Evolutionary conservation across 2,797 vertebrate genomes (phyloP).

Genomic region (Girardinus metallicus): DNA sequence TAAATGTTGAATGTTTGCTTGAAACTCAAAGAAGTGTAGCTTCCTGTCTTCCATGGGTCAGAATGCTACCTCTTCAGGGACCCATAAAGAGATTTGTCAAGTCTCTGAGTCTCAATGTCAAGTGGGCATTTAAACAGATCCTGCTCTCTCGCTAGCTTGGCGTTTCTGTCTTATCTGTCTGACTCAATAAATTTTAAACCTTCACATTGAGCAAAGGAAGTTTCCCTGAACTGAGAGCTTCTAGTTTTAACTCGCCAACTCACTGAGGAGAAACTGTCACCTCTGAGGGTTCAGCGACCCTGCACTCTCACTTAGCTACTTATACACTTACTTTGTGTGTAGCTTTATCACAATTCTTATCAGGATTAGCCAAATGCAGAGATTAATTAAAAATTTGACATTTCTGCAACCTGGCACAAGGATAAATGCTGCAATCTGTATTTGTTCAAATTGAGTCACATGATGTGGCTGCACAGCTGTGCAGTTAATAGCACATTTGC

Average conservation of each 20-base stretch:
- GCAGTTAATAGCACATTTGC: not conserved
- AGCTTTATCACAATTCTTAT: slow-evolving; percentile 54
- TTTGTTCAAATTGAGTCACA: slow-evolving; percentile 26
- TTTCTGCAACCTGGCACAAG: slow-evolving; percentile 39
- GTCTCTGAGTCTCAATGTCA: slow-evolving; percentile 63
- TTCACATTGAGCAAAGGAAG: slow-evolving; percentile 40
- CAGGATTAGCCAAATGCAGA: slow-evolving; percentile 57
- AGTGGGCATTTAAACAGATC: slow-evolving; percentile 62
- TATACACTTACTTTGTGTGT: slow-evolving; percentile 24
- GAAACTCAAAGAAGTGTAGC: slow-evolving; percentile 35
- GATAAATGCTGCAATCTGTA: slow-evolving; percentile 22
- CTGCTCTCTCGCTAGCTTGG: slow-evolving; percentile 52
- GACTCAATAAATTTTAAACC: slow-evolving; percentile 53
- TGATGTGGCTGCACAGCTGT: not conserved
- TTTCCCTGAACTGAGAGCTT: slow-evolving; percentile 46
- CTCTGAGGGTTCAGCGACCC: slow-evolving; percentile 55
- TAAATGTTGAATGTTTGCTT: slow-evolving; percentile 67
- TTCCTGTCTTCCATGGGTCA: slow-evolving; percentile 52
- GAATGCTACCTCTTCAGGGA: slow-evolving; percentile 61
- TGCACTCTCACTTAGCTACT: slow-evolving; percentile 26
- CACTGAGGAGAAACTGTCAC: slow-evolving; percentile 37
- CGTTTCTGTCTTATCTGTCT: slow-evolving; percentile 55
- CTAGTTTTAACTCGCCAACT: slow-evolving; percentile 26
- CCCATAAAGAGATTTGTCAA: slow-evolving; percentile 68
- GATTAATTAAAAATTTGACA: slow-evolving; percentile 60